Base-by-base conservation (phyloP, 2,888 invertebrate genomes). In the Ypsolopha sequella region DNA sequence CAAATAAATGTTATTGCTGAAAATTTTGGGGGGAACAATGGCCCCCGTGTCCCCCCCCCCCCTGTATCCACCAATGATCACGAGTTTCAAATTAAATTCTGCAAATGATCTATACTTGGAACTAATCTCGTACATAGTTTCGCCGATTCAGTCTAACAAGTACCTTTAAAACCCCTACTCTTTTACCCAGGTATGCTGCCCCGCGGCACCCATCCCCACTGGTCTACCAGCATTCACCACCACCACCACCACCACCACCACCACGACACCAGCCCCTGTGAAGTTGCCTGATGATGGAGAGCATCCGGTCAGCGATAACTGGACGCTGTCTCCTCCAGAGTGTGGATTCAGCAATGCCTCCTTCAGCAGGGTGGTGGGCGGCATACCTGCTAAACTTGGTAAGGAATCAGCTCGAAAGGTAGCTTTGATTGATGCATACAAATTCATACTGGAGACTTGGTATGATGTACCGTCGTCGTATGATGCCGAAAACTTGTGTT, bases 311-410 rank as follows among this genome's bases (percentile, higher is more conserved):
- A 43, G 24, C 43, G 14, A 13, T 8, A 9, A 24, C 24, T 14
- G n/a, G 10, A 48, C 24, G 0, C 57, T 58, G 0, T 62, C 82
- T 6, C 84, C 82, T 0, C 84, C 84, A 0, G 71, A 89, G 0
- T 95, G 95, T 59, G 95, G 95, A 0, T 63, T 76, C 50, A 90
- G 89, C 43, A 88, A 89, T 55, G 78, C 79, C 0, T 65, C 87
- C 0, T 87, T 88, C 60, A 80, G 82, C 36, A 88, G 91, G 58
- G 89, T 95, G 1, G 93, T 95, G 0, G 93, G 93, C 6, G 95
- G 95, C 0, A 72, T 87, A 0, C 87, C 90, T 7, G 91, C 93
- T 6, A 78, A 87, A 49, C 74, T 90, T 54, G 91, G 92, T 91
- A 70, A 76, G 71, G 54, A 47, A 35, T 36, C 36, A 38, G 6